These are phyloP conservation scores for Hydractinia echinata DNA, from an alignment of 30 jellyfish, hydroid and myxozoan species.

Conservation along the genomic window DNA sequence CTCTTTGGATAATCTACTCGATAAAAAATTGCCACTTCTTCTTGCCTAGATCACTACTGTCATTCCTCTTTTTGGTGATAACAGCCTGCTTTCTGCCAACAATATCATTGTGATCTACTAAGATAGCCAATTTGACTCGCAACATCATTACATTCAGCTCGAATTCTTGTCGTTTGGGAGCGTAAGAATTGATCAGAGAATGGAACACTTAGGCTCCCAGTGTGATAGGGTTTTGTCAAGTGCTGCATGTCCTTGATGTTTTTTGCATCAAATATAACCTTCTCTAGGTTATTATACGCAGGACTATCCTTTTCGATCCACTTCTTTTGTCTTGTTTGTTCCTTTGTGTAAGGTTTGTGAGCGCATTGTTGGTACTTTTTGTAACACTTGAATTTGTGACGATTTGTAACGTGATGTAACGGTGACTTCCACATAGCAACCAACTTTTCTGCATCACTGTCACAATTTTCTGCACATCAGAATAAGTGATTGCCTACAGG, in stretches of 20 bases:
- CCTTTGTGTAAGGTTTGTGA: not conserved
- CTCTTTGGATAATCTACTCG: too few relatives aligned
- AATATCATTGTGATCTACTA: slow-evolving; percentile 2
- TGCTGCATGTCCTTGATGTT: not conserved
- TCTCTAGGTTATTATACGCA: not conserved
- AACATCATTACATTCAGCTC: not conserved
- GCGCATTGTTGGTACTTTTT: not conserved
- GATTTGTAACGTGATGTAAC: not conserved
- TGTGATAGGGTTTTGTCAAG: slow-evolving; percentile 2
- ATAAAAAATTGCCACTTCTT: not conserved
- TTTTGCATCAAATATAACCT: not conserved
- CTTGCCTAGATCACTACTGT: not conserved
- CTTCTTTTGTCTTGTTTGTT: not conserved
- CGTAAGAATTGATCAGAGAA: not conserved
- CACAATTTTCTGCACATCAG: too few relatives aligned
- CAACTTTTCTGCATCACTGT: too few relatives aligned
- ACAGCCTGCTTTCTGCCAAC: slow-evolving; percentile 5
- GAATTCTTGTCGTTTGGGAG: slow-evolving; percentile 11
- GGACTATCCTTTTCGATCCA: not conserved
- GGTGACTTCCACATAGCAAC: not conserved
- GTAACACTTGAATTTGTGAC: not conserved
- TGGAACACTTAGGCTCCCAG: not conserved
- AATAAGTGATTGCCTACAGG: too few relatives aligned
- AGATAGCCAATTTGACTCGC: not conserved
- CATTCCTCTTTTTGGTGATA: not conserved